These are phyloP conservation scores for Eristalinus aeneus DNA, from an alignment of 2,888 invertebrate genomes.

Conservation along the genomic window DNA sequence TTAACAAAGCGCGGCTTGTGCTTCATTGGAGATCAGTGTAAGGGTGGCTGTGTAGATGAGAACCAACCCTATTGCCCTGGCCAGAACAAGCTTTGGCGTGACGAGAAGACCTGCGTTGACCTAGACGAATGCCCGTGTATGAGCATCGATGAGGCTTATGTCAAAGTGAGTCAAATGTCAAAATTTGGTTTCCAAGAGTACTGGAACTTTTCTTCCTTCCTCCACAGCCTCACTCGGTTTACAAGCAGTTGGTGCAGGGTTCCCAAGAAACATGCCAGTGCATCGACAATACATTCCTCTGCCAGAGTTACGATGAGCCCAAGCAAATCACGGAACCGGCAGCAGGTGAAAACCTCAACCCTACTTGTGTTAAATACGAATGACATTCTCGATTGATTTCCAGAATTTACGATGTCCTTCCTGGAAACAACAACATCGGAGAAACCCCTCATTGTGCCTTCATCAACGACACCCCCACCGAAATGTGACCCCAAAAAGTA, in stretches of 20 bases:
- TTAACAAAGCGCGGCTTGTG: conserved; percentile 78
- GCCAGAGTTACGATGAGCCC: conserved; percentile 78
- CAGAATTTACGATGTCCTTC: conserved; percentile 11
- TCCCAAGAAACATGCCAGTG: conserved; percentile 90
- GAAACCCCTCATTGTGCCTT: conserved; percentile 72
- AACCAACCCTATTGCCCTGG: conserved; percentile 82
- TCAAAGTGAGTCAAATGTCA: conserved; percentile 82
- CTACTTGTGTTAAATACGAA: not conserved
- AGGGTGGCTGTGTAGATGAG: conserved; percentile 78
- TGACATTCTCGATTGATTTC: not conserved
- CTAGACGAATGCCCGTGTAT: conserved; percentile 89
- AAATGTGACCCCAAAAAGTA: conserved; percentile 80
- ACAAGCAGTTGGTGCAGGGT: conserved; percentile 80
- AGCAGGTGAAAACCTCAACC: conserved; percentile 15
- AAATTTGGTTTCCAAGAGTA: not conserved
- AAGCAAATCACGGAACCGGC: conserved; percentile 42
- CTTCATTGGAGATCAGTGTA: conserved; percentile 76
- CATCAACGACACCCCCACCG: conserved; percentile 80
- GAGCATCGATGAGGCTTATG: conserved; percentile 83
- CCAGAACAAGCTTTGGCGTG: conserved; percentile 85
- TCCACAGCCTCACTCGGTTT: conserved; percentile 85
- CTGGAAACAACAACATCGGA: conserved; percentile 22
- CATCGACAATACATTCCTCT: conserved; percentile 87
- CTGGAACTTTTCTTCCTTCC: too few relatives aligned
- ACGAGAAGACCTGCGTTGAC: conserved; percentile 87